Base-by-base conservation (phyloP, 2,888 invertebrate species). In the Ashinkailepas kermadecensis region DNA sequence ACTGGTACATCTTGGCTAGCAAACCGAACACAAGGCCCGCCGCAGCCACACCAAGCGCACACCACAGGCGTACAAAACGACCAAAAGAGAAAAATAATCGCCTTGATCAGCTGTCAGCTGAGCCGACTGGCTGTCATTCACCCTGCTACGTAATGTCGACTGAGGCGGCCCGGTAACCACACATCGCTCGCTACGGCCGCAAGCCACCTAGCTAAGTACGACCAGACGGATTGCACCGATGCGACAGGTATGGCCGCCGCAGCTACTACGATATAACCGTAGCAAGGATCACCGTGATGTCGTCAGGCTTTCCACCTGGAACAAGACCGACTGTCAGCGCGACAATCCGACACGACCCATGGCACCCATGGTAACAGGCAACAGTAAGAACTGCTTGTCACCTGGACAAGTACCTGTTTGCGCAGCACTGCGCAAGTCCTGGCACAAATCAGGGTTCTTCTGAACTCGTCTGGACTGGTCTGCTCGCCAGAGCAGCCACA, bases 291-390 rank as follows among this genome's bases (percentile, higher is more conserved):
- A 98, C 96, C 87, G 98, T 98, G 89, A 99, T 97, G 90, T 99
- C 99, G 88, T 99, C 99, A 83, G 98, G 98, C 89, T 99, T 99
- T 82, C 99, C 98, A 87, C 99, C 97, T 94, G 90, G 81, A 91
- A 92, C 39, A 21, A 13, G 4, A 13, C 18, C 9, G 12, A 21
- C 62, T 2, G 64, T 39, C 56, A 80, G 25, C 58, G 70, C 7
- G 39, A 39, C 39, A 39, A 39, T 39, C 39, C 39, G 39, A 39
- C 39, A 39, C 39, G 39, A 39, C 39, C 39, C 39, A 39, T 3
- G 39, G 39, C 39, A 39, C n/a, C n/a, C n/a, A n/a, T n/a, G n/a
- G n/a, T n/a, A n/a, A n/a, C n/a, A n/a, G n/a, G n/a, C n/a, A 39
- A 39, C 39, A 39, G 39, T 39, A 39, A 39, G 39, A 39, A 4